These are phyloP conservation scores for Hiodon alosoides DNA, from an alignment of 2,113 vertebrate genomes.

Conservation along the genomic window DNA sequence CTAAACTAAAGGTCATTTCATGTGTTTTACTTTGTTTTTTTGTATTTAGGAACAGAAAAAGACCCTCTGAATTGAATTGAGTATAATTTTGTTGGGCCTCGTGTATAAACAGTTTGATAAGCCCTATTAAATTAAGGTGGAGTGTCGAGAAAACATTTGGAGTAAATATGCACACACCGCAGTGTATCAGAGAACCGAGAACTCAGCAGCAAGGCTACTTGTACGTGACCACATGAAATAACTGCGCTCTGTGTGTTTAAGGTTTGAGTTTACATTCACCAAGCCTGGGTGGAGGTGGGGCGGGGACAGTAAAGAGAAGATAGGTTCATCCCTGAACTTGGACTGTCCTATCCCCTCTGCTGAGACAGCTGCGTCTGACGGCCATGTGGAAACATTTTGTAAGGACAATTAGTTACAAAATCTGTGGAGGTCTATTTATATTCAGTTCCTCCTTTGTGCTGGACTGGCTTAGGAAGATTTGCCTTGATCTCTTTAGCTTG, in stretches of 20 bases:
- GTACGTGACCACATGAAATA: not conserved
- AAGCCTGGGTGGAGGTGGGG: not conserved
- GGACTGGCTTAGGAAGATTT: not conserved
- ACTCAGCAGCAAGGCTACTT: not conserved
- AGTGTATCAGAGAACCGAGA: slow-evolving; percentile 9
- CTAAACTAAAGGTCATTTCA: not conserved
- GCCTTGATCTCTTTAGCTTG: not conserved
- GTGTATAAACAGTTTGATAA: slow-evolving; percentile 32
- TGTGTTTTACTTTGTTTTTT: slow-evolving; percentile 1
- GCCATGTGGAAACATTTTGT: slow-evolving; percentile 27
- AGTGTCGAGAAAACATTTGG: slow-evolving; percentile 17
- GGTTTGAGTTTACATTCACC: slow-evolving; percentile 7
- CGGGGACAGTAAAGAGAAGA: not conserved
- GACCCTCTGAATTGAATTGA: slow-evolving; percentile 3
- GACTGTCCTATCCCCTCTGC: not conserved
- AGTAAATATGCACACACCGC: slow-evolving; percentile 29
- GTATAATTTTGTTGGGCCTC: slow-evolving; percentile 9
- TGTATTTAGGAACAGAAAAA: not conserved
- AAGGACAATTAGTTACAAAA: slow-evolving; percentile 29
- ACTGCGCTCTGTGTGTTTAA: not conserved
- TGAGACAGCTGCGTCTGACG: slow-evolving; percentile 7
- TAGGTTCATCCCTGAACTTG: not conserved
- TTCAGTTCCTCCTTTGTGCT: not conserved
- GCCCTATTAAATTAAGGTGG: slow-evolving; percentile 32
- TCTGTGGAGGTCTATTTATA: slow-evolving; percentile 19